Percentiles rank a stretch among this genome's conserved stretches.
Evolutionary conservation across 2,113 vertebrate species (phyloP).

Genomic region (Peromyscus leucopus): DNA sequence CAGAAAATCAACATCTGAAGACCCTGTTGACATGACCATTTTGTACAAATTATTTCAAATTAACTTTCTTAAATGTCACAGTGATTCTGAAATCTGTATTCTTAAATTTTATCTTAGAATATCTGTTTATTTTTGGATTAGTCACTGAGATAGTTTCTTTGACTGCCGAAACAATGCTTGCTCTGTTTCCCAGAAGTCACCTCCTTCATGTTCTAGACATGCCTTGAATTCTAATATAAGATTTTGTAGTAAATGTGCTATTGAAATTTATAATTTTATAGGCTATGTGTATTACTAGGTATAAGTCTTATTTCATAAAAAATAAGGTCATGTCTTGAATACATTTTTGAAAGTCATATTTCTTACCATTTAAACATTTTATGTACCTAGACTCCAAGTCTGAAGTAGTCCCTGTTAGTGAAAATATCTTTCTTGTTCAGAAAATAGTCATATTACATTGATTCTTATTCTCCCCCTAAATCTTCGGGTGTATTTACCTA

Average conservation of each 20-base stretch:
- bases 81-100: constrained; percentile 14
- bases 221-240: constrained; percentile 17
- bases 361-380: background rate
- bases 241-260: background rate
- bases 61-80: constrained; percentile 3
- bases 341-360: constrained; percentile 24
- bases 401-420: background rate
- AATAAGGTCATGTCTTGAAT: background rate
- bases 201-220: background rate
- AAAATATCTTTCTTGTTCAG: background rate
- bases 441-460: constrained; percentile 30
- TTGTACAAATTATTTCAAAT: background rate
- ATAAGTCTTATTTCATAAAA: constrained; percentile 17
- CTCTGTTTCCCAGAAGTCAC: background rate
- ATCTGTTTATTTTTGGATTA: background rate
- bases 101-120: constrained; percentile 54
- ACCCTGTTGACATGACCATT: background rate
- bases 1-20: background rate
- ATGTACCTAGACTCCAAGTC: background rate
- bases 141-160: background rate
- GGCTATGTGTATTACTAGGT: background rate
- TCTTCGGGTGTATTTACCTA: background rate
- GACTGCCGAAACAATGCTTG: background rate
- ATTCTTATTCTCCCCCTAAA: constrained; percentile 43
- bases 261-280: constrained; percentile 46